A percentile compares a stretch with the other conserved stretches of the same genome.
These are phyloP conservation scores for Hydropsyche tenuis DNA, from an alignment of 1,140 invertebrate species.

Conservation along the genomic window DNA sequence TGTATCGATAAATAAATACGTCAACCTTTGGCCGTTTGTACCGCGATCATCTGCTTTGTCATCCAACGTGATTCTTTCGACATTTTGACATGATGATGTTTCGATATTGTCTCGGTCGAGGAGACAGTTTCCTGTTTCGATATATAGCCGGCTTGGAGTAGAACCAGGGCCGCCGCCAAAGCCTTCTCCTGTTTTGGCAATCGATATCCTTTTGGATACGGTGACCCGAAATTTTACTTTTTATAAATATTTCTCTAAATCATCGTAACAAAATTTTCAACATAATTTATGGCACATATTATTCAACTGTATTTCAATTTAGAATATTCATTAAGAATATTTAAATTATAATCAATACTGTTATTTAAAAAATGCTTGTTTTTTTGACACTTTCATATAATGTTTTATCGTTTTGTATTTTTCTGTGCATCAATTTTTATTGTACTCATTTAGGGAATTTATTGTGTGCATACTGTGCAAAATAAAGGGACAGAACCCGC, in stretches of 20 bases:
- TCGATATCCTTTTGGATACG: not conserved
- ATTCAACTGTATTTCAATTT: no score
- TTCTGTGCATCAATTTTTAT: no score
- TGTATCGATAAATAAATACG: no score
- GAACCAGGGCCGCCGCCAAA: slow-evolving; percentile 35
- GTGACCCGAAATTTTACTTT: not conserved
- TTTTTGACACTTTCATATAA: no score
- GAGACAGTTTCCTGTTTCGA: slow-evolving; percentile 37
- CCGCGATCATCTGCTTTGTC: slow-evolving; percentile 29
- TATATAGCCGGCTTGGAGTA: slow-evolving; percentile 21
- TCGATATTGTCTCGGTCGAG: slow-evolving; percentile 41
- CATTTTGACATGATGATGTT: slow-evolving; percentile 37
- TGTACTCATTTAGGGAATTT: no score
- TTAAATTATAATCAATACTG: no score
- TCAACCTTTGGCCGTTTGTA: slow-evolving; percentile 6
- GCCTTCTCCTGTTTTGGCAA: slow-evolving; percentile 29
- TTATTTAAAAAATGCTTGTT: no score
- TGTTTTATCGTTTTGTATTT: not conserved
- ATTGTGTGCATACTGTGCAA: not conserved
- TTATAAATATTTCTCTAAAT: no score
- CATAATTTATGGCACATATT: no score
- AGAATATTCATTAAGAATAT: no score
- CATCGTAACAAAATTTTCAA: no score
- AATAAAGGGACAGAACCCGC: slow-evolving; percentile 11
- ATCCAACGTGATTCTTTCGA: not conserved